Evolutionary conservation across 1,140 invertebrate species (phyloP).

Genomic region (Drosophila pachea): DNA sequence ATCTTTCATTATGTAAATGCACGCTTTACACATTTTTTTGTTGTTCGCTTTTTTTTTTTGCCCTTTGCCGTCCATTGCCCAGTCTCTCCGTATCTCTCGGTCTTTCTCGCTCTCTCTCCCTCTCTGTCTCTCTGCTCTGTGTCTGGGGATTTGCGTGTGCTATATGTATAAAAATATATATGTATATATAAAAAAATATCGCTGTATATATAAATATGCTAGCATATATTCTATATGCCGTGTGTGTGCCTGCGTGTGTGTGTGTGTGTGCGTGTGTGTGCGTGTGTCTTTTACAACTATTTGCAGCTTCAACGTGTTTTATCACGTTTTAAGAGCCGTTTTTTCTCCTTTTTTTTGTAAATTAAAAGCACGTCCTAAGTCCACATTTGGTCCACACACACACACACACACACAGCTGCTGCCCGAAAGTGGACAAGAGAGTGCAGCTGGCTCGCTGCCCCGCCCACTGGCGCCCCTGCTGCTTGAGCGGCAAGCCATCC

Average conservation of each 20-base stretch:
- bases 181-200: constrained; percentile 13
- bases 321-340: constrained; percentile 77
- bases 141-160: constrained; percentile 61
- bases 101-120: too few relatives aligned
- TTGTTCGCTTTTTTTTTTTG: constrained; percentile 6
- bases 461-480: background rate
- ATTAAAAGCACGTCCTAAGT: constrained; percentile 78
- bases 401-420: constrained; percentile 18
- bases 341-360: constrained; percentile 47
- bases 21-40: constrained; percentile 69
- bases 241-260: too few relatives aligned
- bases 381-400: constrained; percentile 75
- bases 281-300: constrained; percentile 37
- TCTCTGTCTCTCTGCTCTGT: constrained; percentile 12
- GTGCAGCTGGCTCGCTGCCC: background rate
- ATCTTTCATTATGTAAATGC: constrained; percentile 79
- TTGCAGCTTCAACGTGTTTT: constrained; percentile 72
- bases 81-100: background rate
- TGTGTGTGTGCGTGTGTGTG: constrained; percentile 20
- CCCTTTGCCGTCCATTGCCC: constrained; percentile 36
- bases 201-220: constrained; percentile 15
- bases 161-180: constrained; percentile 46
- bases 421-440: constrained; percentile 12
- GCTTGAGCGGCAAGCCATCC: background rate
- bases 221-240: too few relatives aligned